Evolutionary conservation across 2,113 vertebrate species (phyloP).

Genomic region (Oryzias melastigma): DNA sequence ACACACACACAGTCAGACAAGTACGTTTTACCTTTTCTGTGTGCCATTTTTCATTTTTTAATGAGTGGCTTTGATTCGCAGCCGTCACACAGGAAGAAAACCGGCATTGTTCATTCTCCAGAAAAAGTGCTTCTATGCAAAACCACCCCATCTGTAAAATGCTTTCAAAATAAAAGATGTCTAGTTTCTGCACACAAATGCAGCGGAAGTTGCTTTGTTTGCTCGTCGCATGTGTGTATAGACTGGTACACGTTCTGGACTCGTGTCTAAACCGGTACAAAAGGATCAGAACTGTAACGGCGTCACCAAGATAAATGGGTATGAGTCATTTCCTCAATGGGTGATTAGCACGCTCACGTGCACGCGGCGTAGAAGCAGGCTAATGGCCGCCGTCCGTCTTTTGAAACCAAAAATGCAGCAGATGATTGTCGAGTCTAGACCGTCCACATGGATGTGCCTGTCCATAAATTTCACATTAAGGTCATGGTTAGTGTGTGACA

Average conservation of each 20-base stretch:
- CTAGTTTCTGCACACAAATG: too few species aligned
- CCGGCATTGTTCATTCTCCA: not conserved
- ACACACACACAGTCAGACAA: slow-evolving; percentile 30
- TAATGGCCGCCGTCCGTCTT: slow-evolving; percentile 32
- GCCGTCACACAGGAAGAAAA: slow-evolving; percentile 26
- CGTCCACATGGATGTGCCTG: slow-evolving; percentile 27
- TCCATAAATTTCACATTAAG: slow-evolving; percentile 55
- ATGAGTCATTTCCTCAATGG: too few species aligned
- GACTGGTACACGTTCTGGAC: too few species aligned
- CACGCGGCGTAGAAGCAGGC: not conserved
- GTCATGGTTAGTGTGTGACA: slow-evolving; percentile 32
- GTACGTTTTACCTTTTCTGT: slow-evolving; percentile 19
- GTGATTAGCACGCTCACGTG: too few species aligned
- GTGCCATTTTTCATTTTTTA: slow-evolving; percentile 38
- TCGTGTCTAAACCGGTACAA: too few species aligned
- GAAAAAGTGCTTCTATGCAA: not conserved
- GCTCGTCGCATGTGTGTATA: too few species aligned
- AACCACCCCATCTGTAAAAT: not conserved
- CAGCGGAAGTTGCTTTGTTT: too few species aligned
- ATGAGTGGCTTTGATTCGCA: slow-evolving; percentile 24
- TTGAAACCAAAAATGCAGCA: slow-evolving; percentile 38
- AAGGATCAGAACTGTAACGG: too few species aligned
- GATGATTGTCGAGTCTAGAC: slow-evolving; percentile 51
- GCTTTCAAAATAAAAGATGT: too few species aligned
- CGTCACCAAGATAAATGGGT: too few species aligned